These are phyloP conservation scores for Volucella zonaria DNA, from an alignment of 2,888 invertebrate genomes.

Conservation along the genomic window DNA sequence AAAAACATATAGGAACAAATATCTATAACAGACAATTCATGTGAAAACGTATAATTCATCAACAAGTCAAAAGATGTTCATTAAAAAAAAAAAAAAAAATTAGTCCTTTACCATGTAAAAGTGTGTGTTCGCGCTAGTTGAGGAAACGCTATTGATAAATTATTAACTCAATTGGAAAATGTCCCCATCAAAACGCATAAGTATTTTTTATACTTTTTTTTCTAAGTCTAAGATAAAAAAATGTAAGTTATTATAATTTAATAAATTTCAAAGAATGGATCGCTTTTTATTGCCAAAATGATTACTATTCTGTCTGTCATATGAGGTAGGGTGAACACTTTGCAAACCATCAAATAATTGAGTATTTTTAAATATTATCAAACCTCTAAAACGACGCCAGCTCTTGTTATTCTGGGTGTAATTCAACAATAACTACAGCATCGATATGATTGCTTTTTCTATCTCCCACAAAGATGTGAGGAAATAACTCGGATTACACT, in stretches of 20 bases:
- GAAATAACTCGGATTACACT: no score
- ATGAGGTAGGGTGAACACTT: background rate
- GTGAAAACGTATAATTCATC: constrained; percentile 21
- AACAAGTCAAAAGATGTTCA: constrained; percentile 10
- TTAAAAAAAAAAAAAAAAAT: constrained; percentile 17
- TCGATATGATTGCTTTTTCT: no score
- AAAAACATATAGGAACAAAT: constrained; percentile 36
- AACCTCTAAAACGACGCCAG: no score
- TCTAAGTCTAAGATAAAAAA: constrained; percentile 27
- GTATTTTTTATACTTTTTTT: constrained; percentile 51
- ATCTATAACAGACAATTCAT: constrained; percentile 19
- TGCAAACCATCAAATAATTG: no score
- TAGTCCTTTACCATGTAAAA: constrained; percentile 18
- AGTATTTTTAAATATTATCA: no score
- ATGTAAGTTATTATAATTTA: constrained; percentile 50
- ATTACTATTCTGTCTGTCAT: background rate
- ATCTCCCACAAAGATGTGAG: no score
- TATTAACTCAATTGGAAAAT: constrained; percentile 17
- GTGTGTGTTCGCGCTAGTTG: constrained; percentile 19
- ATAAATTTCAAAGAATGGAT: constrained; percentile 22
- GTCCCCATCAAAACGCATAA: constrained; percentile 24
- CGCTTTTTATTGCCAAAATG: constrained; percentile 19
- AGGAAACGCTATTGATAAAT: background rate
- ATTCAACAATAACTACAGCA: no score
- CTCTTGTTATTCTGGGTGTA: no score